A percentile compares a stretch with the other conserved stretches of the same genome.
Conservation (phyloP, 2,888 invertebrate genomes). For the Stictocephala bisonia region DNA sequence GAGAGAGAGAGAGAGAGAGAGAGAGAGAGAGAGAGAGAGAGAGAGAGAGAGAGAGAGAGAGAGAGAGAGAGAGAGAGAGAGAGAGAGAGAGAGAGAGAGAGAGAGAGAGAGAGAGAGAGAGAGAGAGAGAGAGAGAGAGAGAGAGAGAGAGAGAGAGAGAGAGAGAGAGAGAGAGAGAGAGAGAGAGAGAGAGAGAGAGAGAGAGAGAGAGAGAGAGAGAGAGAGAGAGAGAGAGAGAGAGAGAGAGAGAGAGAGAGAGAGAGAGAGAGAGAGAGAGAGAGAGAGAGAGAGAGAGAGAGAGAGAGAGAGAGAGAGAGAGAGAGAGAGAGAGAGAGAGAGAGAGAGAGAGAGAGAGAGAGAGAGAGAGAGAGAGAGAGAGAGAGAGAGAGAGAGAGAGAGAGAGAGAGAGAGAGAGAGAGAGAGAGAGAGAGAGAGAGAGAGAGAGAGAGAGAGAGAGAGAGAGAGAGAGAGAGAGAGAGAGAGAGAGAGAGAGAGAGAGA, state of each 20-base stretch:
- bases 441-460: not conserved
- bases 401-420: not conserved
- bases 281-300: not conserved
- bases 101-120: not conserved
- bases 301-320: not conserved
- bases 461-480: conserved; percentile 20
- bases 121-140: not conserved
- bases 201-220: not conserved
- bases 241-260: not conserved
- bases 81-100: not conserved
- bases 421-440: not conserved
- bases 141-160: not conserved
- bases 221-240: not conserved
- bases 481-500: not conserved
- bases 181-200: not conserved
- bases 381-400: not conserved
- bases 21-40: not conserved
- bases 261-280: not conserved
- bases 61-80: not conserved
- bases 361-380: not conserved
- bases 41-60: not conserved
- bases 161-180: not conserved
- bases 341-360: not conserved
- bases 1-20: not conserved
- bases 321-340: not conserved